phyloP scores from a whole-genome alignment of 1,140 invertebrate genomes.

The Hycleus phaleratus region DNA sequence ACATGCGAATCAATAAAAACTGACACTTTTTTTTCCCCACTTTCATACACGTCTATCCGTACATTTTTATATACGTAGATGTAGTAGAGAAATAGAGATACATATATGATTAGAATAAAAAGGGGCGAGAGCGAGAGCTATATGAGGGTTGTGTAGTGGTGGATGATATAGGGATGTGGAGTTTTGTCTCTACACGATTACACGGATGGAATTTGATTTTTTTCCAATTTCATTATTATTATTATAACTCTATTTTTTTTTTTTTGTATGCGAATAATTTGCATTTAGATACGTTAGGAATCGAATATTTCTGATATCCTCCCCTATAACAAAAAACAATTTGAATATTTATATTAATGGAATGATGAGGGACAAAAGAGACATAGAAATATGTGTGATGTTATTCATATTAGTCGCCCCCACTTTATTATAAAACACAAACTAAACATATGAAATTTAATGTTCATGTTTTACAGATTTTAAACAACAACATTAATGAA shows the following conservation, averaged over 20 bases:
- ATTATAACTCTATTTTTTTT: too few relatives aligned
- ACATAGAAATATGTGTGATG: too few relatives aligned
- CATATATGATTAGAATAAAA: too few relatives aligned
- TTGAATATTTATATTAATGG: constrained; percentile 5
- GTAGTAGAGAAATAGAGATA: constrained; percentile 14
- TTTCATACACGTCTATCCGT: constrained; percentile 20
- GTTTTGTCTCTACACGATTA: neutral
- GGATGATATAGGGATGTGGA: too few relatives aligned
- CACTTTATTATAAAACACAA: too few relatives aligned
- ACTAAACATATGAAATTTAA: too few relatives aligned
- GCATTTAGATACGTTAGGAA: constrained; percentile 15
- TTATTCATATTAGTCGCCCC: too few relatives aligned
- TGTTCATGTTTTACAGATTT: too few relatives aligned
- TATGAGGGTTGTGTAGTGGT: too few relatives aligned
- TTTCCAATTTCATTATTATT: constrained; percentile 1
- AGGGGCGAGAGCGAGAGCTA: too few relatives aligned
- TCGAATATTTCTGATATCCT: constrained; percentile 1
- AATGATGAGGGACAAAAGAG: too few relatives aligned
- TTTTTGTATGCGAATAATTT: constrained; percentile 1
- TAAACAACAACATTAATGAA: too few relatives aligned
- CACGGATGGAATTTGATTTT: constrained; percentile 12
- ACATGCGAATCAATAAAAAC: constrained; percentile 33
- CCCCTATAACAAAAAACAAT: neutral
- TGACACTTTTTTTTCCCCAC: constrained; percentile 29
- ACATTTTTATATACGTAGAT: constrained; percentile 19